Conservation (phyloP, 2,888 invertebrate genomes). For the Tipula helvola region DNA sequence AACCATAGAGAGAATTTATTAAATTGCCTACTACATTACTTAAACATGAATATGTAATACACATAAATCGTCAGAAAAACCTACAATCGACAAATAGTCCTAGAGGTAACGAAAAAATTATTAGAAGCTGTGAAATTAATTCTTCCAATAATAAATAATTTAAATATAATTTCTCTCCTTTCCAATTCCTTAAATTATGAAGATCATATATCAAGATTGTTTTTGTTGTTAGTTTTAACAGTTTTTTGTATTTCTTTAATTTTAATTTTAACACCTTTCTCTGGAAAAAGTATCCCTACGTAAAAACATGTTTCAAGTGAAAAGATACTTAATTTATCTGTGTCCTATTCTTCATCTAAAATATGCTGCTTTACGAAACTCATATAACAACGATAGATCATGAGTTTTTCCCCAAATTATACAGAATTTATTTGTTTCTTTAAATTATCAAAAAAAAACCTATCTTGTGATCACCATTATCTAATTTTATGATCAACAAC, state of each 20-base stretch:
- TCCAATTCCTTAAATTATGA: background rate
- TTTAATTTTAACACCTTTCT: slow-evolving; percentile 7
- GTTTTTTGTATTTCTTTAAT: background rate
- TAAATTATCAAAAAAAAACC: background rate
- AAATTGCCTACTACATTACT: too few relatives aligned
- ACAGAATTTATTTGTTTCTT: background rate
- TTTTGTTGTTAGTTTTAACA: background rate
- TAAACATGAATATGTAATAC: too few relatives aligned
- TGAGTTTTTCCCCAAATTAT: background rate
- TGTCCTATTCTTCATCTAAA: background rate
- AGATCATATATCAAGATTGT: background rate
- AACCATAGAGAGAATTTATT: too few relatives aligned
- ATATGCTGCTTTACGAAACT: background rate
- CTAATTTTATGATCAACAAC: background rate
- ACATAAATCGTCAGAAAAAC: too few relatives aligned
- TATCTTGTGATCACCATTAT: background rate
- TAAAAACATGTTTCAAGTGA: background rate
- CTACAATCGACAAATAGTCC: too few relatives aligned
- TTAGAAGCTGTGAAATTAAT: background rate
- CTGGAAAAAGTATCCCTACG: background rate
- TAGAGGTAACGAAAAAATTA: background rate
- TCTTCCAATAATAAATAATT: background rate
- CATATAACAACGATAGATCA: background rate
- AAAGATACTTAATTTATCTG: background rate
- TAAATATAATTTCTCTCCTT: background rate